A percentile compares a stretch with the other conserved stretches of the same genome.
These are phyloP conservation scores for Lampris megalopsis DNA, from an alignment of 2,113 vertebrate genomes.

Conservation along the genomic window DNA sequence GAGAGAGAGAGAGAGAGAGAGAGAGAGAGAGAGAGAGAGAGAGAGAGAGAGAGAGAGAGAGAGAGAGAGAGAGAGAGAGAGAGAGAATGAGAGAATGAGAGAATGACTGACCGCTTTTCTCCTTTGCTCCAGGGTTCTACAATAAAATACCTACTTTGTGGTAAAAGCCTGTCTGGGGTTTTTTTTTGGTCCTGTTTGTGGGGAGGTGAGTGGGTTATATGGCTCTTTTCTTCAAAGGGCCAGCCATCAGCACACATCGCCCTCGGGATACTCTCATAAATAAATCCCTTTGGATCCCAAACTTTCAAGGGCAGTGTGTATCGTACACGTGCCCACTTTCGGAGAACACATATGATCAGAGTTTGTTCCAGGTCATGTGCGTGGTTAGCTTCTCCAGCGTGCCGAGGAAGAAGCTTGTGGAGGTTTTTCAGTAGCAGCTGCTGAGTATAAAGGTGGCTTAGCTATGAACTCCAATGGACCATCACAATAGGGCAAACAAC, in stretches of 20 bases:
- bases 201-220: constrained; percentile 24
- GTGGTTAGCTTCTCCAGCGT: background rate
- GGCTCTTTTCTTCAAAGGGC: constrained; percentile 57
- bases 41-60: constrained; percentile 21
- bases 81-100: constrained; percentile 17
- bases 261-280: constrained; percentile 44
- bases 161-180: constrained; percentile 49
- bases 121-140: constrained; percentile 31
- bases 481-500: too few species aligned
- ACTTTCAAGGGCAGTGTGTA: constrained; percentile 28
- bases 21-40: constrained; percentile 21
- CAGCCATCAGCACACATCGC: constrained; percentile 22
- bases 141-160: constrained; percentile 54
- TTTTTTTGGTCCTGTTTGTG: constrained; percentile 22
- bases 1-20: constrained; percentile 21
- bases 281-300: constrained; percentile 38
- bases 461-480: too few species aligned
- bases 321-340: constrained; percentile 10
- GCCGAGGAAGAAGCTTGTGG: too few species aligned
- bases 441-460: too few species aligned
- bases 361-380: constrained; percentile 29
- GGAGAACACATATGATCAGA: constrained; percentile 19
- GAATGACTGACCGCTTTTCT: constrained; percentile 39
- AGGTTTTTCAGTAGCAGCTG: too few species aligned
- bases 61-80: constrained; percentile 21